Conservation (phyloP, 2,113 vertebrate genomes). For the Xenopus tropicalis region DNA sequence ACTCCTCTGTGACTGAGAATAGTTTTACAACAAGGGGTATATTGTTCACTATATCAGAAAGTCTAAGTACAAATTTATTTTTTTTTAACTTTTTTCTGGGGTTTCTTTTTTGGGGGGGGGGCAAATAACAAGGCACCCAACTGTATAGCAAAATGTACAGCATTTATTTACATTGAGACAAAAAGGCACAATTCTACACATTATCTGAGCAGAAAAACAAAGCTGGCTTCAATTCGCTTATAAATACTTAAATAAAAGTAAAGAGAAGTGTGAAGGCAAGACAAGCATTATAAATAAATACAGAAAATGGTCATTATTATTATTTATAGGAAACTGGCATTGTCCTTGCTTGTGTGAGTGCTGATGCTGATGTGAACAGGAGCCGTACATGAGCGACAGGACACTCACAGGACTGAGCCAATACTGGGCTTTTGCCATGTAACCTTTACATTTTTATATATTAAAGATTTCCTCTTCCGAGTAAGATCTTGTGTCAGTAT, state of each 20-base stretch:
- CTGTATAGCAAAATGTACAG: conserved; percentile 78
- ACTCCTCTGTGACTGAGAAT: no score
- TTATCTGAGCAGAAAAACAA: conserved; percentile 80
- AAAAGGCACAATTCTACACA: conserved; percentile 83
- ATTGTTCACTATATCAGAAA: no score
- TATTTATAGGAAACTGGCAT: neutral
- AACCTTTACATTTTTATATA: no score
- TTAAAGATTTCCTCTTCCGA: no score
- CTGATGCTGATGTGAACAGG: no score
- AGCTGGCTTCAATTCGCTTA: conserved; percentile 78
- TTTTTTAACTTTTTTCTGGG: no score
- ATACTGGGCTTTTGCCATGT: neutral
- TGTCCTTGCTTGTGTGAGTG: no score
- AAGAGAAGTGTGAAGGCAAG: conserved; percentile 19
- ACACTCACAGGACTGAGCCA: neutral
- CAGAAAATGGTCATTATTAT: conserved; percentile 67
- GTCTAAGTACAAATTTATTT: no score
- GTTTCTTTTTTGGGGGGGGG: no score
- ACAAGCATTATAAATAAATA: conserved; percentile 69
- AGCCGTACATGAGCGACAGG: neutral
- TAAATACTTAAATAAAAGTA: conserved; percentile 76
- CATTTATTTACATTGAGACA: conserved; percentile 83
- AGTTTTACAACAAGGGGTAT: no score
- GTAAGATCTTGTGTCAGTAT: no score
- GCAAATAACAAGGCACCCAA: neutral